Conservation (phyloP, 2,888 invertebrate genomes). For the Melanchra persicariae region DNA sequence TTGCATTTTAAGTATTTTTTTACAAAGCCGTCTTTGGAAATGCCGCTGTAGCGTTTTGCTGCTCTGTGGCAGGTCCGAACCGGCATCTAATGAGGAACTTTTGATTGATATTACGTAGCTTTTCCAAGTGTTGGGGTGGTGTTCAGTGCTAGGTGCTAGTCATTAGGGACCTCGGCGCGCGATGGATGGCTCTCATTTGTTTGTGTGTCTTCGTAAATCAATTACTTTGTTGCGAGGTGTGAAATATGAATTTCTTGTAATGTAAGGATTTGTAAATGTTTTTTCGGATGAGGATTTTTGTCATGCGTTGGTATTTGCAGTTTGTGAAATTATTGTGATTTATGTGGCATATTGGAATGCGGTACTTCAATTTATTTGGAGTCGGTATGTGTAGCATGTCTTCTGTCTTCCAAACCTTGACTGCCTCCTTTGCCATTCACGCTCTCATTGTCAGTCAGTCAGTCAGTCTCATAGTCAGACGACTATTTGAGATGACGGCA, state of each 20-base stretch:
- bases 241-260: conserved; percentile 23
- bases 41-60: background rate
- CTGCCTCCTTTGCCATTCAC: too few relatives aligned
- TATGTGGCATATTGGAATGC: background rate
- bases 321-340: background rate
- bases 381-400: too few relatives aligned
- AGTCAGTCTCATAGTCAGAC: too few relatives aligned
- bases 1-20: too few relatives aligned
- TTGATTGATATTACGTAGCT: conserved; percentile 66
- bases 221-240: conserved; percentile 33
- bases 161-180: conserved; percentile 31
- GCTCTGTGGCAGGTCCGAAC: conserved; percentile 44
- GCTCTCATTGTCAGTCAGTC: too few relatives aligned
- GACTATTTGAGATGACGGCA: too few relatives aligned
- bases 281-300: conserved; percentile 1
- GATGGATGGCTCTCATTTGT: conserved; percentile 50
- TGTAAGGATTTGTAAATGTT: conserved; percentile 7
- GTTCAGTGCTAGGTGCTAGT: conserved; percentile 27
- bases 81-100: conserved; percentile 64
- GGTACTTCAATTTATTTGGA: background rate
- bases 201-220: conserved; percentile 50
- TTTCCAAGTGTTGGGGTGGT: conserved; percentile 29
- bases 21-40: too few relatives aligned
- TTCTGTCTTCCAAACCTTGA: too few relatives aligned
- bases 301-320: background rate